Evolutionary conservation across 1,140 invertebrate species (phyloP).

Genomic region (Aricia agestis): DNA sequence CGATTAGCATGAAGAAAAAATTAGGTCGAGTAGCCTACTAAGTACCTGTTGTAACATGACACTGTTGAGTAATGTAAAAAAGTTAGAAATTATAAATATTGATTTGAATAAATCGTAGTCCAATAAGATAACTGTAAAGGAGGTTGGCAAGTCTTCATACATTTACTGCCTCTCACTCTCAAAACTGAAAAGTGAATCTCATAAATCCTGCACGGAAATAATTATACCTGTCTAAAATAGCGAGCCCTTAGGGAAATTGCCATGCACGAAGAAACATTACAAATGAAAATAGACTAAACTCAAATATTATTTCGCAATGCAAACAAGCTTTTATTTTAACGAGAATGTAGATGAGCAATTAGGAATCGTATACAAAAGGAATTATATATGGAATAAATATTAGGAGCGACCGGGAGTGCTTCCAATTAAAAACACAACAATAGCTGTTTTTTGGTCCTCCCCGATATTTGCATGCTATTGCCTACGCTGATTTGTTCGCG

Average conservation of each 20-base stretch:
- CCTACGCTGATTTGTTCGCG: slow-evolving; percentile 49
- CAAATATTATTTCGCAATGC: not conserved
- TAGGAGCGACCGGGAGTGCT: slow-evolving; percentile 39
- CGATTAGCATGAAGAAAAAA: too few relatives aligned
- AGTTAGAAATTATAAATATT: too few relatives aligned
- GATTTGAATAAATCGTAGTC: too few relatives aligned
- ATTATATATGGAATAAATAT: slow-evolving; percentile 25
- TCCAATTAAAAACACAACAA: slow-evolving; percentile 69
- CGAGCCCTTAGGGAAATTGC: not conserved
- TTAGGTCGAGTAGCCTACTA: too few relatives aligned
- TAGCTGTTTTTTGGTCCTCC: slow-evolving; percentile 47
- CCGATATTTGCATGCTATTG: slow-evolving; percentile 68
- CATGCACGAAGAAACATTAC: not conserved
- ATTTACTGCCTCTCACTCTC: too few relatives aligned
- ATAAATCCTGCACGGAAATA: too few relatives aligned
- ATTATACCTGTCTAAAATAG: not conserved
- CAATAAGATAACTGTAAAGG: too few relatives aligned
- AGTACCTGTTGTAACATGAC: too few relatives aligned
- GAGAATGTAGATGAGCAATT: slow-evolving; percentile 15
- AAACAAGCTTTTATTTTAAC: slow-evolving; percentile 9
- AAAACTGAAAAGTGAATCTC: too few relatives aligned
- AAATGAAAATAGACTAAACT: not conserved
- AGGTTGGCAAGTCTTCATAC: too few relatives aligned
- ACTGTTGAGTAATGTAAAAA: too few relatives aligned
- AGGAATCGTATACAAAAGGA: slow-evolving; percentile 10